Evolutionary conservation across 2,888 invertebrate species (phyloP).

Genomic region (Catonia carolina): DNA sequence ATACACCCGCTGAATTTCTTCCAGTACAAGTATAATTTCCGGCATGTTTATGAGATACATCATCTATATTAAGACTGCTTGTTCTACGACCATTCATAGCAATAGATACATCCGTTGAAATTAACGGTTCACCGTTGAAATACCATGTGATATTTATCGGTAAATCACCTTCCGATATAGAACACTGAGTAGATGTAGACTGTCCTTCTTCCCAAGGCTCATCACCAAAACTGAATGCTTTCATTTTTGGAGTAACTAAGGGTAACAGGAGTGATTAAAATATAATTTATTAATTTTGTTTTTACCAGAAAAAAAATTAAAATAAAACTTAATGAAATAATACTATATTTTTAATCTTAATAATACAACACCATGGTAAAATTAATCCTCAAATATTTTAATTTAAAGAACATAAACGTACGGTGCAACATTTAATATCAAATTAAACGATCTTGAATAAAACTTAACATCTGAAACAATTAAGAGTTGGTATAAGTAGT

Average conservation of each 20-base stretch:
- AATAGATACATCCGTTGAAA: constrained; percentile 22
- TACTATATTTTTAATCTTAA: too few relatives aligned
- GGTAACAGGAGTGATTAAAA: too few relatives aligned
- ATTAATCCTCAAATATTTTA: too few relatives aligned
- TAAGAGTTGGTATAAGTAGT: too few relatives aligned
- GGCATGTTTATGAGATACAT: constrained; percentile 19
- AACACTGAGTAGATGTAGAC: constrained; percentile 43
- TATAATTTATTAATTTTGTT: too few relatives aligned
- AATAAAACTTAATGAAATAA: too few relatives aligned
- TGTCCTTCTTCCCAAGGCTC: constrained; percentile 42
- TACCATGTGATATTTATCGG: constrained; percentile 40
- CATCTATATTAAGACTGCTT: constrained; percentile 32
- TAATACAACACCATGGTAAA: too few relatives aligned
- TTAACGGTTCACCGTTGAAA: constrained; percentile 49
- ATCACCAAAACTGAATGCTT: constrained; percentile 36
- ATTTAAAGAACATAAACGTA: too few relatives aligned
- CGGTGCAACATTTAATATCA: too few relatives aligned
- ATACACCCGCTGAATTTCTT: constrained; percentile 58
- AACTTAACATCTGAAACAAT: too few relatives aligned
- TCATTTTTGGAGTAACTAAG: constrained; percentile 38
- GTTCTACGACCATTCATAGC: constrained; percentile 32
- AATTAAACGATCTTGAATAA: too few relatives aligned
- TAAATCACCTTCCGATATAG: constrained; percentile 42
- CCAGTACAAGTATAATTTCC: constrained; percentile 69
- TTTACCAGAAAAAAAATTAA: too few relatives aligned